Base-by-base conservation (phyloP, 2,113 vertebrate species). In the Podiceps cristatus region DNA sequence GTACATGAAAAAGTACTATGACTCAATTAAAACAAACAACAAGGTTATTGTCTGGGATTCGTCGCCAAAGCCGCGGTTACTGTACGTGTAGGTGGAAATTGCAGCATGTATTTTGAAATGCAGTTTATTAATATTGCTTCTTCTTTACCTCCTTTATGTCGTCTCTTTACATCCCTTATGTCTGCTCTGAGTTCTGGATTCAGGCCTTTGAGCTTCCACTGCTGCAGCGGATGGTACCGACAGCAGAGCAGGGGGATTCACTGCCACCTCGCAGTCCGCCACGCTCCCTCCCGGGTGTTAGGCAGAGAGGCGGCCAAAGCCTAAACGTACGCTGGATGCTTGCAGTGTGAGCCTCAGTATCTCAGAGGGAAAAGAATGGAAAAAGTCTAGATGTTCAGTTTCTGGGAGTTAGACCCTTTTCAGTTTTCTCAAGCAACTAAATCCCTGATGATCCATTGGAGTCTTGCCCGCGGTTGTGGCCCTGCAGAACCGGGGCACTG, bases 1-100 rank as follows among this genome's bases (percentile, higher is more conserved):
- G 90, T 66, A n/a, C 23, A 18, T 69, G n/a, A 83, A 94, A 89
- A 93, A 66, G 71, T 50, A 31, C 50, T 64, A 5, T 94, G 87
- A 96, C 81, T 96, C 93, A 91, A 2, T 66, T 82, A 74, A 90
- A 91, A 75, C 68, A 59, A 68, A 84, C 83, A 94, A 45, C 80
- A 90, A 80, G 6, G 55, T 79, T 83, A 33, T 94, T 96, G 74
- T 96, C 78, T 67, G 40, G 62, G 37, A 72, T 89, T 58, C 2
- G 4, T 66, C 18, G 9, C 87, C 81, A 76, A 82, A 87, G 78
- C 23, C 7, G 37, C 25, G 5, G n/a, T 85, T 82, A 35, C 40
- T 47, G 17, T 59, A 20, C 37, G 44, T 50, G 94, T 79, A 77
- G 77, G 67, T 91, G 93, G 94, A 88, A 83, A 92, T 86, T 86